These are phyloP conservation scores for Aurelia aurita complex sp. Pacific DNA, from an alignment of 30 jellyfish, hydroid and myxozoan genomes.

Conservation along the genomic window DNA sequence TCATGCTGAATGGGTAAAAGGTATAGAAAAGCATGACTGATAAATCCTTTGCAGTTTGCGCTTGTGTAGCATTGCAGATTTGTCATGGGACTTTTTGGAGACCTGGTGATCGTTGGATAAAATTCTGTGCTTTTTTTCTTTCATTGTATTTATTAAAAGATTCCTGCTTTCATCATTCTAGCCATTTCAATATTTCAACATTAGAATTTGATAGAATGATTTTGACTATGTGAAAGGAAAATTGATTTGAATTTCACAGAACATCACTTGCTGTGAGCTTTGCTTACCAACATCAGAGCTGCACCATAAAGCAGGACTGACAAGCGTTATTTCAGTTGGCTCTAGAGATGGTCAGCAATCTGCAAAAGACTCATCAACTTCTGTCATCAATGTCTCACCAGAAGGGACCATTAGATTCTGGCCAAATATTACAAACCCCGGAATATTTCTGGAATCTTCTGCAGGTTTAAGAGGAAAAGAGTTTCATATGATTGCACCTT, in stretches of 20 bases:
- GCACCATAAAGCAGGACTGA: slow-evolving; percentile 81
- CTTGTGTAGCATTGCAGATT: too few species aligned
- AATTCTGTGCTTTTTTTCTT: too few species aligned
- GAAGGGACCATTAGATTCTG: slow-evolving; percentile 87
- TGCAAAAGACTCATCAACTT: slow-evolving; percentile 38
- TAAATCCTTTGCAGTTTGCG: too few species aligned
- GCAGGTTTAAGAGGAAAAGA: slow-evolving; percentile 85
- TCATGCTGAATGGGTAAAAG: too few species aligned
- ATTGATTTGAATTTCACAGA: slow-evolving; percentile 44
- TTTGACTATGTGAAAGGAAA: too few species aligned
- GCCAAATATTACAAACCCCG: slow-evolving; percentile 84
- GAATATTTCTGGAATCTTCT: slow-evolving; percentile 68
- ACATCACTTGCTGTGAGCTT: slow-evolving; percentile 70
- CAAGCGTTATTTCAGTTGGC: slow-evolving; percentile 59
- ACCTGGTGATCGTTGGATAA: too few species aligned
- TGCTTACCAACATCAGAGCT: slow-evolving; percentile 86
- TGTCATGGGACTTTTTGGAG: too few species aligned
- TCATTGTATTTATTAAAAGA: too few species aligned
- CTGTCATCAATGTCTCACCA: slow-evolving; percentile 84
- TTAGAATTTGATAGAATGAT: too few species aligned
- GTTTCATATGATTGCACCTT: slow-evolving; percentile 65
- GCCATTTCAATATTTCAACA: too few species aligned
- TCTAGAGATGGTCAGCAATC: slow-evolving; percentile 39
- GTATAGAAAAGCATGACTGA: too few species aligned
- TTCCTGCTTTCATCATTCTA: too few species aligned